Conservation (phyloP, 2,888 invertebrate genomes). For the Stenodema calcarata region DNA sequence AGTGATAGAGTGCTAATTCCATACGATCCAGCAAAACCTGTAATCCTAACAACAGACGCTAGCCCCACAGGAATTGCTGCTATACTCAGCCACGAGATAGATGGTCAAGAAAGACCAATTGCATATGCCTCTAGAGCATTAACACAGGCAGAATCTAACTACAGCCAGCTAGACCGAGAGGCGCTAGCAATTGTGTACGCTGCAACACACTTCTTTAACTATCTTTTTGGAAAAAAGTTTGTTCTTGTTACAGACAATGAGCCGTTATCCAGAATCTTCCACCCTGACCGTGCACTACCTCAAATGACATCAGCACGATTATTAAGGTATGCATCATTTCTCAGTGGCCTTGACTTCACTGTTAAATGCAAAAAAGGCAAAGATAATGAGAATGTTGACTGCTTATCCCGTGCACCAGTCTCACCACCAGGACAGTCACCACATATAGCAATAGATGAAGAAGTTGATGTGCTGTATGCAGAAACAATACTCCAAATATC, state of each 20-base stretch:
- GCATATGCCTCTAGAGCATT: slow-evolving; percentile 47
- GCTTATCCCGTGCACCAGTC: slow-evolving; percentile 50
- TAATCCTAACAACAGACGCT: slow-evolving; percentile 54
- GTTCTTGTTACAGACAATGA: slow-evolving; percentile 50
- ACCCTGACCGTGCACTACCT: slow-evolving; percentile 34
- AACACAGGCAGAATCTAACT: slow-evolving; percentile 46
- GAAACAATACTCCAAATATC: slow-evolving; percentile 30
- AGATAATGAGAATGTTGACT: slow-evolving; percentile 53
- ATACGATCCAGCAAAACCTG: slow-evolving; percentile 54
- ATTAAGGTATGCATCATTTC: slow-evolving; percentile 49
- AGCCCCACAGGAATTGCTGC: slow-evolving; percentile 51
- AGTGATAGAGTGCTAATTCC: slow-evolving; percentile 55
- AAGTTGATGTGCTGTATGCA: slow-evolving; percentile 23
- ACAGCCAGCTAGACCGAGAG: slow-evolving; percentile 54
- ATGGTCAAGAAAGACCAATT: slow-evolving; percentile 52
- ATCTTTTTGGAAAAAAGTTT: slow-evolving; percentile 48
- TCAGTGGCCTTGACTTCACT: slow-evolving; percentile 25
- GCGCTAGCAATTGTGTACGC: slow-evolving; percentile 51
- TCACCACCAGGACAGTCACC: neutral
- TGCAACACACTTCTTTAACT: slow-evolving; percentile 49
- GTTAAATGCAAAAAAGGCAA: slow-evolving; percentile 50
- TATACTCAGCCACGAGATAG: slow-evolving; percentile 50
- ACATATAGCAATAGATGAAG: slow-evolving; percentile 15
- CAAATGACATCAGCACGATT: slow-evolving; percentile 49
- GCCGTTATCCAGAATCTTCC: slow-evolving; percentile 47